Evolutionary conservation across 1,140 invertebrate species (phyloP).

Genomic region (Drosophila insularis): DNA sequence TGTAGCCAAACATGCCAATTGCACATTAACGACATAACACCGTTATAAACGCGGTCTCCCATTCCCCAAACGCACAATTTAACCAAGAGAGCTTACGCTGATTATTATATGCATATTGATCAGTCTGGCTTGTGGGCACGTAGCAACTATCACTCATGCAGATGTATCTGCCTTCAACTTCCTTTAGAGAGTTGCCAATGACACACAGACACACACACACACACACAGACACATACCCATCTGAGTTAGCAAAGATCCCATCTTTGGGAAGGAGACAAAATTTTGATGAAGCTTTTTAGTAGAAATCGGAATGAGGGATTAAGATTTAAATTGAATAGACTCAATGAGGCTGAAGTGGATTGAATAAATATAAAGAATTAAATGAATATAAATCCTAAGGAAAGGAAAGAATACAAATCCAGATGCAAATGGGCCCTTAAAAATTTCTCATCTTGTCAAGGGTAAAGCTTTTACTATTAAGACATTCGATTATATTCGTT

Average conservation of each 20-base stretch:
- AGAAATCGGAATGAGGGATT: too few relatives aligned
- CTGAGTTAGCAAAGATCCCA: constrained; percentile 26
- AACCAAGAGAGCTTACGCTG: constrained; percentile 26
- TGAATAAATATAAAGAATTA: too few relatives aligned
- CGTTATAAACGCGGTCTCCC: constrained; percentile 65
- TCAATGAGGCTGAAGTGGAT: too few relatives aligned
- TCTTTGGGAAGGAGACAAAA: too few relatives aligned
- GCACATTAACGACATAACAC: constrained; percentile 81
- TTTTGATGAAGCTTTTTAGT: too few relatives aligned
- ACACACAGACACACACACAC: background rate
- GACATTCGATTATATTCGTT: too few relatives aligned
- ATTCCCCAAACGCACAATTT: constrained; percentile 50
- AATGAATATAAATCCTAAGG: too few relatives aligned
- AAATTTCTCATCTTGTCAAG: too few relatives aligned
- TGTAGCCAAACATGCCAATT: constrained; percentile 78
- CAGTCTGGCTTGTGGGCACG: constrained; percentile 56
- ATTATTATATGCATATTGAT: constrained; percentile 73
- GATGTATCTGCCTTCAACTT: background rate
- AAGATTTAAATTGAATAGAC: too few relatives aligned
- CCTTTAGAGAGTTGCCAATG: background rate
- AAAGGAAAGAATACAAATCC: too few relatives aligned
- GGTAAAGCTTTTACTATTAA: too few relatives aligned
- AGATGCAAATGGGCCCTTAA: too few relatives aligned
- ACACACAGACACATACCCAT: background rate
- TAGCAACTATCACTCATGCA: constrained; percentile 58